These are phyloP conservation scores for Phalera bucephala DNA, from an alignment of 2,888 invertebrate species.

Conservation along the genomic window DNA sequence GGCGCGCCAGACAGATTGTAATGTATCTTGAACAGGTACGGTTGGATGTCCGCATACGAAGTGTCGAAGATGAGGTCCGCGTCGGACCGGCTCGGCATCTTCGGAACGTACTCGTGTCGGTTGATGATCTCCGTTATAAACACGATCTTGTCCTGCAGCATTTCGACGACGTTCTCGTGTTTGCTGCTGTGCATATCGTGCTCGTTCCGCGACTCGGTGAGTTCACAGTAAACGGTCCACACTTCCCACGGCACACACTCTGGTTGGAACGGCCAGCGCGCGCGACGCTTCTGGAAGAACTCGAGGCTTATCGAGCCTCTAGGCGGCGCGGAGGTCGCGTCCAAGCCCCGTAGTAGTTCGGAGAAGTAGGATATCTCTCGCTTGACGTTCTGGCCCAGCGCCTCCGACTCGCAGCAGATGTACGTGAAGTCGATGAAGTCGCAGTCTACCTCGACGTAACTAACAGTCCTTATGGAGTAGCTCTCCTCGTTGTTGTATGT, in stretches of 20 bases:
- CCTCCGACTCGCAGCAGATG: constrained; percentile 95
- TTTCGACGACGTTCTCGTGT: constrained; percentile 93
- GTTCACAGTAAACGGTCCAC: constrained; percentile 96
- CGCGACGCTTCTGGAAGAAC: constrained; percentile 96
- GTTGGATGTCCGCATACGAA: constrained; percentile 95
- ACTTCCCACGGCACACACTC: constrained; percentile 99
- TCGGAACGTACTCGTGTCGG: constrained; percentile 97
- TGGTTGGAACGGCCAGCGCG: constrained; percentile 94
- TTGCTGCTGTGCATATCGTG: constrained; percentile 93
- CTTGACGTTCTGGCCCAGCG: constrained; percentile 87
- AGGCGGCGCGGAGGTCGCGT: constrained; percentile 82
- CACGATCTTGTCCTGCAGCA: constrained; percentile 95
- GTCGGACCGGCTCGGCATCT: constrained; percentile 96
- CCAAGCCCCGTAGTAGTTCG: constrained; percentile 88
- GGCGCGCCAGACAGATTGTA: constrained; percentile 91
- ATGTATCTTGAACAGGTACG: constrained; percentile 96
- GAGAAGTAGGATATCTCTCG: constrained; percentile 91
- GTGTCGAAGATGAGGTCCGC: constrained; percentile 97
- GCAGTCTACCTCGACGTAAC: constrained; percentile 98
- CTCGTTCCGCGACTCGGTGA: constrained; percentile 93
- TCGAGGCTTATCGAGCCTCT: constrained; percentile 95
- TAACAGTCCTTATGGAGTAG: constrained; percentile 97
- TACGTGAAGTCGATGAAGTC: constrained; percentile 99
- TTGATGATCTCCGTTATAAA: constrained; percentile 98
- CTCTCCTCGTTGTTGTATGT: constrained; percentile 96